Base-by-base conservation (phyloP, 2,797 vertebrate species). In the Phataginus tricuspis region DNA sequence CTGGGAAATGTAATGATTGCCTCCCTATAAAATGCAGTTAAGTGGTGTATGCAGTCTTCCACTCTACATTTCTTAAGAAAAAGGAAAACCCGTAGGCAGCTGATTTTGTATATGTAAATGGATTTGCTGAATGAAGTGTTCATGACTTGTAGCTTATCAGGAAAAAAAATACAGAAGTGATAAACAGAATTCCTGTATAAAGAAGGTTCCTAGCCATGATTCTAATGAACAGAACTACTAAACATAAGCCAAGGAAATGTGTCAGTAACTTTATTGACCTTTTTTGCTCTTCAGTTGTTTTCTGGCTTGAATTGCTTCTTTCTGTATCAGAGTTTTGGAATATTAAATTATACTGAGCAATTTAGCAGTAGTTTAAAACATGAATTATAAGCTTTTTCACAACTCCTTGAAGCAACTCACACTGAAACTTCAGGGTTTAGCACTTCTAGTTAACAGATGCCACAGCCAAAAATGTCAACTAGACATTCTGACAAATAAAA, bases 81-180 rank as follows among this genome's bases (percentile, higher is more conserved):
- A 87, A 86, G 14, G 4, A 85, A 68, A 80, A 69, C 34, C 80
- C 72, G 7, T 42, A 69, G 27, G 13, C 64, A 83, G 31, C 82
- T 79, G 57, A 90, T 69, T 92, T 84, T 79, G 27, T 37, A 51
- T 39, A 49, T 69, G 25, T 74, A 63, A 12, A 27, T 97, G 61
- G n/a, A 16, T 87, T 94, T 91, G 31, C 63, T 89, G 51, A 93
- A 39, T 93, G 61, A 86, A 80, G 78, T 94, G 49, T 77, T 77
- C 9, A 37, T 82, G 53, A 94, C n/a, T 39, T 91, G 0, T 59
- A 64, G 39, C 23, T n/a, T 84, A 63, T 61, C 85, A 78, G 82
- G 71, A 94, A 45, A 80, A 49, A 21, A 87, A 51, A 27, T n/a
- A 55, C 10, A 66, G 31, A 79, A 80, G 66, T 66, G 2, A 75